Evolutionary conservation across 1,140 invertebrate genomes (phyloP).

Genomic region (Oreohelix idahoensis): DNA sequence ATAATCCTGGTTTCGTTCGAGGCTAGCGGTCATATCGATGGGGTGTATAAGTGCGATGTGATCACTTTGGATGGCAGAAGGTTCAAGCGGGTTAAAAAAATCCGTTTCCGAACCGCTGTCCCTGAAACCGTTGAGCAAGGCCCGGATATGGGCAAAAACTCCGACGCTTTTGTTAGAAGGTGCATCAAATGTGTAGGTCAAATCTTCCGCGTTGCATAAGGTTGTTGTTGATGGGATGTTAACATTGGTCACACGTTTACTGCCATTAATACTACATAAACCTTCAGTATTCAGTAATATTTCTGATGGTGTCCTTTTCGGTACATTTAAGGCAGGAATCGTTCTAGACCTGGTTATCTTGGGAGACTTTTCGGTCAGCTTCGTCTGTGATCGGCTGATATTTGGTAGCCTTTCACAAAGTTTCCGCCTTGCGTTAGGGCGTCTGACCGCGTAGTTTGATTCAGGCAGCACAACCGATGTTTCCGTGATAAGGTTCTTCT

Average conservation of each 20-base stretch:
- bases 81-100: neutral
- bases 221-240: neutral
- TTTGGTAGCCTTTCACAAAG: neutral
- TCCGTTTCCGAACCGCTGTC: slow-evolving; percentile 1
- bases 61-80: neutral
- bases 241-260: neutral
- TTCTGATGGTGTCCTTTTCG: neutral
- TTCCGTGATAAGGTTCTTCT: neutral
- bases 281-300: neutral
- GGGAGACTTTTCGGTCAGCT: neutral
- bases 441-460: neutral
- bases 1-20: neutral
- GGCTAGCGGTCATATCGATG: neutral
- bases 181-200: neutral
- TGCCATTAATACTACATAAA: neutral
- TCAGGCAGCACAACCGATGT: neutral
- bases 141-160: neutral
- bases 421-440: neutral
- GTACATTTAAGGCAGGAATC: neutral
- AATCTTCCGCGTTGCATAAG: neutral
- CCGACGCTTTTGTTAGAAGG: neutral
- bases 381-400: neutral
- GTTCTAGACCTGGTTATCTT: neutral
- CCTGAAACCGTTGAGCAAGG: neutral
- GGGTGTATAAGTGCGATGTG: neutral